Evolutionary conservation across 1,140 invertebrate species (phyloP).

Genomic region (Pseudomyrmex gracilis): DNA sequence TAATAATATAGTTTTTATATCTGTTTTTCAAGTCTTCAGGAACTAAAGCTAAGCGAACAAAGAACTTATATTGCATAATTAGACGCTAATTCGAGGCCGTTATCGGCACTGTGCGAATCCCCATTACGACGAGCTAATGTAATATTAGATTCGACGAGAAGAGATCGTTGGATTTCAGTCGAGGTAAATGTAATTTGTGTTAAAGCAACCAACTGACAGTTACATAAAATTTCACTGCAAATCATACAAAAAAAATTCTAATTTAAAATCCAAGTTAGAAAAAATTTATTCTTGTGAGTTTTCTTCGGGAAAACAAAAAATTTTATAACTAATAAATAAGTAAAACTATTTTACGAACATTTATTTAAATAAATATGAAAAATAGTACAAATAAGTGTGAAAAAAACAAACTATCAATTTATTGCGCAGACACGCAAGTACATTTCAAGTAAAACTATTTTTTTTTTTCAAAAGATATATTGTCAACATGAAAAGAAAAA

Average conservation of each 20-base stretch:
- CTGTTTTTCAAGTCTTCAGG: neutral
- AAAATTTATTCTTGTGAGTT: no score
- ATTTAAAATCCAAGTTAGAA: no score
- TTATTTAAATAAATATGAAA: neutral
- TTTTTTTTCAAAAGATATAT: neutral
- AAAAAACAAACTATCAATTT: neutral
- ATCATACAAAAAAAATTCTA: no score
- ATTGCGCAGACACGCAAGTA: no score
- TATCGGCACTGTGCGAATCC: constrained; percentile 36
- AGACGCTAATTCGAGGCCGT: constrained; percentile 44
- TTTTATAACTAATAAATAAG: no score
- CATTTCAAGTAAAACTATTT: neutral
- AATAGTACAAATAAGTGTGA: neutral
- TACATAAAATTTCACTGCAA: no score
- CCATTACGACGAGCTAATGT: neutral
- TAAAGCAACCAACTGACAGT: no score
- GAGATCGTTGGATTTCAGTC: neutral
- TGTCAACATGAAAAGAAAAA: neutral
- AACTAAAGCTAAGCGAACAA: neutral
- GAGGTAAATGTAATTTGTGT: neutral
- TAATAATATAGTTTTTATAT: neutral
- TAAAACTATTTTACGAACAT: no score
- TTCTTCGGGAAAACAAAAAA: no score
- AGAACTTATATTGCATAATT: neutral
- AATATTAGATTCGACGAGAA: neutral